Percentiles rank a stretch among this genome's conserved stretches.
Conservation (phyloP, 2,797 vertebrate genomes). For the Acanthornis magna region DNA sequence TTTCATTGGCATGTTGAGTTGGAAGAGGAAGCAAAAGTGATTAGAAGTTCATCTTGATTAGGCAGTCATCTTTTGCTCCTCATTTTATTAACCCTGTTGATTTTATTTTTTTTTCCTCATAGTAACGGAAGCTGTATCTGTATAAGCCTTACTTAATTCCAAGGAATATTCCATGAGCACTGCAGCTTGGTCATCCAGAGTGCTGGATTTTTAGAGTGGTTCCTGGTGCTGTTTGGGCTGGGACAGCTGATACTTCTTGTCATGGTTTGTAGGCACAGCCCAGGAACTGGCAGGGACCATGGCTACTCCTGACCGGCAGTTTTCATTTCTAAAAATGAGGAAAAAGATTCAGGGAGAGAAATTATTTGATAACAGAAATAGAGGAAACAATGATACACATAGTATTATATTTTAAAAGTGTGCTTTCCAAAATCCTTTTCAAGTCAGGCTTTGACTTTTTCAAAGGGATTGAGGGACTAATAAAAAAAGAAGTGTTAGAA, state of each 20-base stretch:
- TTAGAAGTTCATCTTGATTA: not conserved
- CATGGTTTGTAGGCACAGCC: not conserved
- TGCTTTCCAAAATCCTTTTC: not conserved
- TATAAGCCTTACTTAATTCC: not conserved
- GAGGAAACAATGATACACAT: not conserved
- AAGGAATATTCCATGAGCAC: not conserved
- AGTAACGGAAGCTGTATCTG: not conserved
- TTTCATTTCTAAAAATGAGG: not conserved
- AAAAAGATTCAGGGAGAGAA: not conserved
- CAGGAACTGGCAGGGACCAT: not conserved
- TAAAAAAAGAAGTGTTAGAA: not conserved
- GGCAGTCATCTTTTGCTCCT: not conserved
- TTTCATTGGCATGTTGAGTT: not conserved
- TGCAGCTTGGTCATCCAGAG: not conserved
- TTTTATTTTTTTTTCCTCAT: not conserved
- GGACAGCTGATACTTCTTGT: not conserved
- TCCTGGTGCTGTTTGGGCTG: not conserved
- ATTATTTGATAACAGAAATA: not conserved
- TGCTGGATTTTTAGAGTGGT: rapidly evolving
- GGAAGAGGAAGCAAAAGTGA: not conserved
- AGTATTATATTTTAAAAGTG: not conserved
- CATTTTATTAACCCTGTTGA: not conserved
- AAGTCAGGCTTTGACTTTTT: not conserved
- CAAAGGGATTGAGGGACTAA: not conserved
- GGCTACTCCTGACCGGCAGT: not conserved